Conservation (phyloP, 2,797 vertebrate species). For the Tangara arthus region DNA sequence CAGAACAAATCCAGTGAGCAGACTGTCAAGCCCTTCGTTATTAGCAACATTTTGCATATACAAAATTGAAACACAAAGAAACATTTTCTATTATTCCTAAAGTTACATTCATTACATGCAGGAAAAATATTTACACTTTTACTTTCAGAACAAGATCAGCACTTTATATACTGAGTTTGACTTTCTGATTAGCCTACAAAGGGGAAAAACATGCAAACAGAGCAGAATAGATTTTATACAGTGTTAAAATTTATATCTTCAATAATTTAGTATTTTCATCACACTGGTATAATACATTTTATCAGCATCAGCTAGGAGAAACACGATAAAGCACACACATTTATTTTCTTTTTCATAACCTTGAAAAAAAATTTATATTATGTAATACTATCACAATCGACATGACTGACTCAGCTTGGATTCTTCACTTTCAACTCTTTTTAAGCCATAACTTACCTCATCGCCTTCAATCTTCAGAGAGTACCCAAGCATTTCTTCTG, state of each 20-base stretch:
- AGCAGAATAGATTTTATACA: background rate
- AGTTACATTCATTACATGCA: background rate
- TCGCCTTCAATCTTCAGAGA: conserved; percentile 34
- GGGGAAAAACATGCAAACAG: background rate
- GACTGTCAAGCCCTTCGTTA: conserved; percentile 54
- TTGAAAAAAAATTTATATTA: background rate
- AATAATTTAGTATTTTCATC: background rate
- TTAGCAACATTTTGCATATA: conserved; percentile 40
- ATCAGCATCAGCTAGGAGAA: background rate
- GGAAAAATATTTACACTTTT: background rate
- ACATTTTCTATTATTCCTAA: background rate
- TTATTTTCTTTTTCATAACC: background rate
- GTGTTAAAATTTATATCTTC: background rate
- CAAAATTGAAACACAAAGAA: conserved; percentile 4
- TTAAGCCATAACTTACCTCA: conserved; percentile 54
- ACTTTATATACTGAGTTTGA: background rate
- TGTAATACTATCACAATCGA: background rate
- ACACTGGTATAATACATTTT: background rate
- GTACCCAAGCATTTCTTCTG: conserved; percentile 48
- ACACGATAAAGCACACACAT: background rate
- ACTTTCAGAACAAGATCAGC: background rate
- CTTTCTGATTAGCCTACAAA: background rate
- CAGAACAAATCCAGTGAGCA: conserved; percentile 26
- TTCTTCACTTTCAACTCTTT: background rate
- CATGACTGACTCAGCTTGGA: background rate